Conservation (phyloP, 2,113 vertebrate genomes). For the Panthera leo region DNA sequence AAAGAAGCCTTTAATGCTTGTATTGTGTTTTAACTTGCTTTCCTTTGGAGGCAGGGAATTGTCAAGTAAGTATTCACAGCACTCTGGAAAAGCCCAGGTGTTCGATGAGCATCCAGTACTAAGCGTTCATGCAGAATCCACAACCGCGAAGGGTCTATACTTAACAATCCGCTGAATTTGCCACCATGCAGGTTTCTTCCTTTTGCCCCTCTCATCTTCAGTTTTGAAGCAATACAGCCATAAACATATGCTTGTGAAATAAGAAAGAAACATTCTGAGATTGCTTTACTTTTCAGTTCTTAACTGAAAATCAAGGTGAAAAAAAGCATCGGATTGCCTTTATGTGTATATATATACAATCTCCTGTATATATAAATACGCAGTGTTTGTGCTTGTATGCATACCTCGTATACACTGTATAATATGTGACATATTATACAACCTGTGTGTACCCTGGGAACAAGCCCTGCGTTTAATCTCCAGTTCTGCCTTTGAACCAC, state of each 20-base stretch:
- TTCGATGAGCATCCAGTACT: constrained; percentile 57
- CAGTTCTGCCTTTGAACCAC: constrained; percentile 34
- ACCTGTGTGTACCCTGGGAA: constrained; percentile 58
- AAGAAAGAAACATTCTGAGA: constrained; percentile 55
- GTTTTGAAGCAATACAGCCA: constrained; percentile 58
- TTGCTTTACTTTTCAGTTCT: constrained; percentile 77
- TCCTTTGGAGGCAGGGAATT: constrained; percentile 99
- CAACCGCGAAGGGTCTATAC: background rate
- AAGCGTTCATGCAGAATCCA: constrained; percentile 40
- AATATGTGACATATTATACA: constrained; percentile 75
- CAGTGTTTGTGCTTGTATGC: constrained; percentile 71
- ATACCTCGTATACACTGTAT: constrained; percentile 64
- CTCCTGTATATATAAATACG: constrained; percentile 81
- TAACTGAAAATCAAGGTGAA: constrained; percentile 64
- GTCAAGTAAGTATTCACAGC: constrained; percentile 93
- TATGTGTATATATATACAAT: constrained; percentile 77
- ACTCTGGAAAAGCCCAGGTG: constrained; percentile 64
- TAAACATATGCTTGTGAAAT: constrained; percentile 69
- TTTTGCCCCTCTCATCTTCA: constrained; percentile 54
- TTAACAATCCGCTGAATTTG: constrained; percentile 22
- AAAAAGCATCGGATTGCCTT: constrained; percentile 69
- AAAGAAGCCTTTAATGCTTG: constrained; percentile 91
- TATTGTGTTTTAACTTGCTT: constrained; percentile 97
- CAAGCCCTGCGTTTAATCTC: constrained; percentile 59
- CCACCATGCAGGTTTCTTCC: constrained; percentile 60